phyloP scores from a whole-genome alignment of 2,113 vertebrate species.

The Macrotus californicus region DNA sequence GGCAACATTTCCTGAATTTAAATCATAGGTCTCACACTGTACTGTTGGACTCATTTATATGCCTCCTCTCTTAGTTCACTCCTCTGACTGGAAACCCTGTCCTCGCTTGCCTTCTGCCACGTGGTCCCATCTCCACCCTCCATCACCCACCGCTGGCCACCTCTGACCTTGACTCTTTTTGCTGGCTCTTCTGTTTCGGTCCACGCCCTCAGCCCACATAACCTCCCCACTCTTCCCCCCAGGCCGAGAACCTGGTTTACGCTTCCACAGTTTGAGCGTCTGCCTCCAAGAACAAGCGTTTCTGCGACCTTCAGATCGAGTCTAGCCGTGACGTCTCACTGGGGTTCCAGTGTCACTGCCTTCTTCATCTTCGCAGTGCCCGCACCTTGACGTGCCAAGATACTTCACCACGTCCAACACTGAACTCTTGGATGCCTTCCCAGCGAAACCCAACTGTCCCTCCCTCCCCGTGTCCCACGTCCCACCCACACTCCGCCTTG shows the following conservation, averaged over 20 bases:
- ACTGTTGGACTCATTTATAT: accelerated
- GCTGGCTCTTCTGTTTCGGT: not conserved
- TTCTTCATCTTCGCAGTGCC: not conserved
- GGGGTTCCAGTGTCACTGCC: not conserved
- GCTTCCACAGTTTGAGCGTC: not conserved
- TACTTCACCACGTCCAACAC: not conserved
- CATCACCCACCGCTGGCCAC: not conserved
- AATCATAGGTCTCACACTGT: not conserved
- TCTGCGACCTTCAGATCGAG: too few species aligned
- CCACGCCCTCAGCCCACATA: not conserved
- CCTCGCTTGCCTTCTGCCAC: not conserved
- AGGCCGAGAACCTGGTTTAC: too few species aligned
- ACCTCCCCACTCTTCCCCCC: not conserved
- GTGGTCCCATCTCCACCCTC: not conserved
- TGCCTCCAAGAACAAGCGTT: not conserved
- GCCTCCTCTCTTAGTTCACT: not conserved
- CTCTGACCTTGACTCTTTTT: not conserved
- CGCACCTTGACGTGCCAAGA: not conserved
- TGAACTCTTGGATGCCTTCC: not conserved
- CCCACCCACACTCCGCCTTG: not conserved
- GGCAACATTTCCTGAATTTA: not conserved
- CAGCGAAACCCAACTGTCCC: not conserved
- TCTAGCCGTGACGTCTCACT: too few species aligned
- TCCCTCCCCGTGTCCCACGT: not conserved
- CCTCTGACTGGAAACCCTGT: not conserved